Evolutionary conservation across 2,888 invertebrate species (phyloP).

Genomic region (Tachystola acroxantha): DNA sequence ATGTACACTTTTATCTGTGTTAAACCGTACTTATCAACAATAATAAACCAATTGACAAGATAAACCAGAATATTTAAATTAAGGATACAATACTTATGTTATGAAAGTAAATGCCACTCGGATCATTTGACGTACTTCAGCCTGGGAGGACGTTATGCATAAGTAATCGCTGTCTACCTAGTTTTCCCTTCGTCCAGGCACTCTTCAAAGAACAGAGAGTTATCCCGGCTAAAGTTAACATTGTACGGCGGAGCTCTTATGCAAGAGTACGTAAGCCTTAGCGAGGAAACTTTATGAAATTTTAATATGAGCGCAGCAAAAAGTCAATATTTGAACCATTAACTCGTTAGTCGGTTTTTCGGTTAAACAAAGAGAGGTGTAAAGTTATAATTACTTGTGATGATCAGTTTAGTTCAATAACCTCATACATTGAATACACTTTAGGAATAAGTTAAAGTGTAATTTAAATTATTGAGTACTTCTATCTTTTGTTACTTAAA

Average conservation of each 20-base stretch:
- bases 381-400: background rate
- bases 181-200: constrained; percentile 33
- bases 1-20: too few species aligned
- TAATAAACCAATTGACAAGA: too few species aligned
- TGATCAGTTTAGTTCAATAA: background rate
- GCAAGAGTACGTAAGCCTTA: constrained; percentile 45
- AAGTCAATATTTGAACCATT: constrained; percentile 31
- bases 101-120: too few species aligned
- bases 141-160: constrained; percentile 24
- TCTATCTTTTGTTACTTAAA: background rate
- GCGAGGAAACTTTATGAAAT: constrained; percentile 53
- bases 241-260: constrained; percentile 44
- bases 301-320: constrained; percentile 50
- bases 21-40: too few species aligned
- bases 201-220: constrained; percentile 44
- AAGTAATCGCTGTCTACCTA: constrained; percentile 20
- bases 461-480: too few species aligned
- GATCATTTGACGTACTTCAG: too few species aligned
- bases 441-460: too few species aligned
- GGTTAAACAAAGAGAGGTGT: background rate
- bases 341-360: constrained; percentile 14
- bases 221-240: constrained; percentile 51
- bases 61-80: too few species aligned
- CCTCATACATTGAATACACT: background rate
- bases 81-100: too few species aligned